Evolutionary conservation across 2,797 vertebrate species (phyloP).

Genomic region (Numenius phaeopus): DNA sequence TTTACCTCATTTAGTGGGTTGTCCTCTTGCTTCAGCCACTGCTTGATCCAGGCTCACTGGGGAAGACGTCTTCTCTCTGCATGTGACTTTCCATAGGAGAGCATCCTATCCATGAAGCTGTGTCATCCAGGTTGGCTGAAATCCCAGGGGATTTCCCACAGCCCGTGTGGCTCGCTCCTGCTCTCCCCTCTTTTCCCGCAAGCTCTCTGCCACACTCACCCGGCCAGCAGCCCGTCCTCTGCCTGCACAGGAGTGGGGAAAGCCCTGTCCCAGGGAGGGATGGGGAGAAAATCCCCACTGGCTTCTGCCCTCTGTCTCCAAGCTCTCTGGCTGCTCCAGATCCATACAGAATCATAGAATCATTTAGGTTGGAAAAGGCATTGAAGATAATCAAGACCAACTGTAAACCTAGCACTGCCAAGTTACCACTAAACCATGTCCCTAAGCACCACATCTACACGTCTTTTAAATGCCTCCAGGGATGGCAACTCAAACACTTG

Average conservation of each 20-base stretch:
- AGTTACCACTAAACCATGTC: background rate
- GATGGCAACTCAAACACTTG: background rate
- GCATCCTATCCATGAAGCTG: background rate
- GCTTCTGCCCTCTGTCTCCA: background rate
- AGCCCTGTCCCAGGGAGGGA: background rate
- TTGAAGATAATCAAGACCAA: background rate
- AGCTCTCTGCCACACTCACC: background rate
- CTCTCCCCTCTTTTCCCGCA: background rate
- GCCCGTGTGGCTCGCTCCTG: background rate
- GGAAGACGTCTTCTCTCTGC: background rate
- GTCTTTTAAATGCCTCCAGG: background rate
- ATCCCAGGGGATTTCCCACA: background rate
- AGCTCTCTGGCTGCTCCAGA: background rate
- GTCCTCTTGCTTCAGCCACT: background rate
- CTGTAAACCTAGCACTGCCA: background rate
- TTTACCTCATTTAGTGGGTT: background rate
- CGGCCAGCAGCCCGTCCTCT: fast-evolving
- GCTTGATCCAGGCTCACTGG: background rate
- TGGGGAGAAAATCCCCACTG: background rate
- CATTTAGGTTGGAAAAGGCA: background rate
- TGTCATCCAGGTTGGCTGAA: background rate
- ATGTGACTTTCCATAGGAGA: background rate
- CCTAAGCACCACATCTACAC: background rate
- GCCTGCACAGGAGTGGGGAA: fast-evolving
- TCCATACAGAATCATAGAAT: background rate